Evolutionary conservation across 2,797 vertebrate genomes (phyloP).

Genomic region (Toxotes lorentzi): DNA sequence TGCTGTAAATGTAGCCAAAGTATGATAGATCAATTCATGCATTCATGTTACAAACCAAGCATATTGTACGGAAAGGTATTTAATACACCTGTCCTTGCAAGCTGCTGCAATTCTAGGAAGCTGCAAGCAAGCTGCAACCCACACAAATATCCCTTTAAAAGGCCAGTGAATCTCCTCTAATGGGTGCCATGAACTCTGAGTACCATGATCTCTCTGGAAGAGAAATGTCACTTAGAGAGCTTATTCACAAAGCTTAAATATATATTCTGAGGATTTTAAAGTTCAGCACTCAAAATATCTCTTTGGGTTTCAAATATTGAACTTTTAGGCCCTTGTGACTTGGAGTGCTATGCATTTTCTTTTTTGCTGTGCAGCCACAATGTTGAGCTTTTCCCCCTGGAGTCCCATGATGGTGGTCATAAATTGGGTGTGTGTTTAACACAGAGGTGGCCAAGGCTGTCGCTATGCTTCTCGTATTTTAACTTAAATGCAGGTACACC

Average conservation of each 20-base stretch:
- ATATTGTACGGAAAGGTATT: conserved; percentile 20
- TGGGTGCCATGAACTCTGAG: conserved; percentile 70
- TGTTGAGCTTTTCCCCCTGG: conserved; percentile 79
- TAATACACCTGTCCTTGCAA: conserved; percentile 46
- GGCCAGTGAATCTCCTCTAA: conserved; percentile 62
- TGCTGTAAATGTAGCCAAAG: conserved; percentile 30
- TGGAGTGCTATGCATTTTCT: conserved; percentile 40
- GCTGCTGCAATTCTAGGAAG: conserved; percentile 35
- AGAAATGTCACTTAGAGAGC: conserved; percentile 5
- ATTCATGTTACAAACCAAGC: conserved; percentile 25
- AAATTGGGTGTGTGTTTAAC: conserved; percentile 62
- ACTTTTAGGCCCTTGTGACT: conserved; percentile 27
- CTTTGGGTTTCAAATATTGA: conserved; percentile 21
- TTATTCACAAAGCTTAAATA: conserved; percentile 70
- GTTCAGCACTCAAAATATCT: conserved; percentile 81
- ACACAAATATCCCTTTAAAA: conserved; percentile 66
- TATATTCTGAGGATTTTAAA: conserved; percentile 68
- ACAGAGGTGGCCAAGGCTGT: conserved; percentile 50
- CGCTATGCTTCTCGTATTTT: conserved; percentile 60
- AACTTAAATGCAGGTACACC: conserved; percentile 54
- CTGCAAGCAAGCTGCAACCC: conserved; percentile 34
- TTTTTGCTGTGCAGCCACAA: conserved; percentile 77
- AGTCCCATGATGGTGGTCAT: conserved; percentile 70
- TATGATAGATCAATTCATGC: conserved; percentile 28
- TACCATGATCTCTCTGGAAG: conserved; percentile 31